These are phyloP conservation scores for Cebidichthys violaceus DNA, from an alignment of 2,113 vertebrate genomes.

Conservation along the genomic window DNA sequence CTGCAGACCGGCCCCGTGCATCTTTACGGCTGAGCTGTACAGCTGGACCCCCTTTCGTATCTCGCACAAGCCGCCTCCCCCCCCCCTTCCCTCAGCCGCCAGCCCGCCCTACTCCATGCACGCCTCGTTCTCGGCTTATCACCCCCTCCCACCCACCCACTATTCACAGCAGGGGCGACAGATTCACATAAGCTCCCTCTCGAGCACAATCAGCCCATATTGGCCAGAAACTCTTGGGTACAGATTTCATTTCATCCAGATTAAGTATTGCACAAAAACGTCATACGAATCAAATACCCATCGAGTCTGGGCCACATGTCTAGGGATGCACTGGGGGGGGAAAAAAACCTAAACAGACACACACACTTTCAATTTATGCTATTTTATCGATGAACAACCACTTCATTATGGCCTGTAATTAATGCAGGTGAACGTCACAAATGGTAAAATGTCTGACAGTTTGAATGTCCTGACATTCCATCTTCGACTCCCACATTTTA, in stretches of 20 bases:
- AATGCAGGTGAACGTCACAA: slow-evolving; percentile 15
- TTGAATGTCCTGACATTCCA: slow-evolving; percentile 20
- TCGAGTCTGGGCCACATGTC: slow-evolving; percentile 12
- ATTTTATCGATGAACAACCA: neutral
- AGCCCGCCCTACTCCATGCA: neutral
- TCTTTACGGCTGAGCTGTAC: slow-evolving; percentile 53
- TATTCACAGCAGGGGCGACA: slow-evolving; percentile 48
- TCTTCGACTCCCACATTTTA: neutral
- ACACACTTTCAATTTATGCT: slow-evolving; percentile 13
- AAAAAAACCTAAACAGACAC: neutral
- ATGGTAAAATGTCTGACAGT: slow-evolving; percentile 12
- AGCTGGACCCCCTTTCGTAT: slow-evolving; percentile 65
- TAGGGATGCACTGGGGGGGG: neutral
- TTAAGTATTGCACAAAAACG: slow-evolving; percentile 32
- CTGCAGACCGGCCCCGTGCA: slow-evolving; percentile 36
- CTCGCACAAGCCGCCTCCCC: slow-evolving; percentile 24
- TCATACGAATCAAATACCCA: slow-evolving; percentile 37
- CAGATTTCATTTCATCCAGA: slow-evolving; percentile 55
- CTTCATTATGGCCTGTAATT: slow-evolving; percentile 1
- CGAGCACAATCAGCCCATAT: slow-evolving; percentile 44
- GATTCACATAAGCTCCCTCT: slow-evolving; percentile 46
- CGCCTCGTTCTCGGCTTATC: slow-evolving; percentile 41
- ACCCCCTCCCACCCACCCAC: slow-evolving; percentile 12
- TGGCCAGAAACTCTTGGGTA: slow-evolving; percentile 25
- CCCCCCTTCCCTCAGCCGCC: neutral